A percentile compares a stretch with the other conserved stretches of the same genome.
Conservation (phyloP, 2,113 vertebrate species). For the Hucho hucho region DNA sequence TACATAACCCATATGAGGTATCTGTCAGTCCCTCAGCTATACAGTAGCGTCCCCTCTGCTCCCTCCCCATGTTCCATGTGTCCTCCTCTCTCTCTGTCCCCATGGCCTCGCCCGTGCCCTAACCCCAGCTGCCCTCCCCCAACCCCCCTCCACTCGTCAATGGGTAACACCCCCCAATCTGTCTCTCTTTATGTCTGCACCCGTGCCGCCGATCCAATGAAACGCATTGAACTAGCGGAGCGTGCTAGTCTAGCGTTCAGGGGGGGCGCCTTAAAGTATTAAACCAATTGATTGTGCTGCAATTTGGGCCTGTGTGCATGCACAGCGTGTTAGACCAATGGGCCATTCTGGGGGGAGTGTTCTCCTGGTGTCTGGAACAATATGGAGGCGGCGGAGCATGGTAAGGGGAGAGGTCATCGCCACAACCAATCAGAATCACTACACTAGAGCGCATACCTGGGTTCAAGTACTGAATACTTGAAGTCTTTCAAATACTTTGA, state of each 20-base stretch:
- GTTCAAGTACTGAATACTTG: too few species aligned
- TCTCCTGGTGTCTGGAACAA: conserved; percentile 26
- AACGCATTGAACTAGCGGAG: conserved; percentile 63
- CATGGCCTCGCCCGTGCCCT: too few species aligned
- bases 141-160: too few species aligned
- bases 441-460: too few species aligned
- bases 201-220: conserved; percentile 52
- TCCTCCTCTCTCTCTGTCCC: too few species aligned
- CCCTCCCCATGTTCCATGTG: too few species aligned
- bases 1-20: too few species aligned
- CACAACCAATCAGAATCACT: conserved; percentile 17
- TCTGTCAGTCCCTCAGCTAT: too few species aligned
- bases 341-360: conserved; percentile 34
- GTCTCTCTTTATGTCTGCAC: background rate
- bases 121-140: too few species aligned
- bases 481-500: too few species aligned
- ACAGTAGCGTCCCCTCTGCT: too few species aligned
- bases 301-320: conserved; percentile 46
- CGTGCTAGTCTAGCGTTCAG: conserved; percentile 51
- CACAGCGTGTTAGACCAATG: conserved; percentile 53
- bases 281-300: conserved; percentile 66
- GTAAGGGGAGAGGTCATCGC: conserved; percentile 27
- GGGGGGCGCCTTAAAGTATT: conserved; percentile 54
- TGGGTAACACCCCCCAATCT: too few species aligned
- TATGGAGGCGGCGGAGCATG: background rate